Base-by-base conservation (phyloP, 2,113 vertebrate genomes). In the Ctenomys sociabilis region DNA sequence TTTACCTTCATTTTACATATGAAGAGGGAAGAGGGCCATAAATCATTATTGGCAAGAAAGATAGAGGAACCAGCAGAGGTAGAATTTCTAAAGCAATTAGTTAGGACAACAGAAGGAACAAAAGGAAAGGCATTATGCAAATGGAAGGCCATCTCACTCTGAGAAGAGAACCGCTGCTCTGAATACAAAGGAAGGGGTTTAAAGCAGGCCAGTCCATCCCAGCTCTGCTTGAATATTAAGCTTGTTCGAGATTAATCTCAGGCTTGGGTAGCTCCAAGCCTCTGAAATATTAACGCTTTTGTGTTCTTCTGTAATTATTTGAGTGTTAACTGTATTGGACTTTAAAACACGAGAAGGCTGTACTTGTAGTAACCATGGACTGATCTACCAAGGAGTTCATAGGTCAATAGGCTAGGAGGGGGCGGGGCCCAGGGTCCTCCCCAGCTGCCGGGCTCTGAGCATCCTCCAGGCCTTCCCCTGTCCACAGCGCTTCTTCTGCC, bases 21-120 rank as follows among this genome's bases (percentile, higher is more conserved):
- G 88, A 84, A 95, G 89, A 84, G 43, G 26, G 5, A 89, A 86
- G 21, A 57, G 19, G 35, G 10, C 22, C 26, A 43, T 66, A 92
- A 80, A 83, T 89, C 89, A 45, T 64, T 81, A 87, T 40, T 87
- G 96, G 89, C 92, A 78, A 26, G 73, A 75, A 92, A 95, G 89
- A 94, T 0, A 78, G 86, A 52, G 63, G 68, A 85, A 90, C 85
- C 54, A 63, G 93, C 49, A 78, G 92, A 96, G 95, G 80, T 93
- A 9, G 8, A 73, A 49, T 45, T 90, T 92, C 77, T 85, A 73
- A 95, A 96, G 95, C 95, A 95, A 96, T 97, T 88, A 96, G 94
- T 83, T 63, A 73, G 77, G 94, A 88, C 83, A 61, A 90, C 45
- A 87, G 85, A 83, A 87, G 95, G 77, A 95, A 96, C 30, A 86